Conservation (phyloP, 2,113 vertebrate genomes). For the Scatophagus argus region DNA sequence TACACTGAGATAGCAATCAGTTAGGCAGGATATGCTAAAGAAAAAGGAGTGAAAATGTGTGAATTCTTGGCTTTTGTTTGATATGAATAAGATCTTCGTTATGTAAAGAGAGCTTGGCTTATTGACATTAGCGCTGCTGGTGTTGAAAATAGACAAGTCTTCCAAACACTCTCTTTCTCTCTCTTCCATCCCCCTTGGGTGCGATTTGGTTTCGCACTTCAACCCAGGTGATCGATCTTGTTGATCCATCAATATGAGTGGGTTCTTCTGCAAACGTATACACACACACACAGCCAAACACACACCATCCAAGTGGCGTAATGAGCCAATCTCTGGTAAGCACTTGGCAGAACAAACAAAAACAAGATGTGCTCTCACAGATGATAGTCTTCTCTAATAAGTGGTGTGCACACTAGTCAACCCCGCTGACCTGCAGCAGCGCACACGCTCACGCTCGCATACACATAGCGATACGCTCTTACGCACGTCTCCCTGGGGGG, state of each 20-base stretch:
- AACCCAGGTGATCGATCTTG: slow-evolving; percentile 48
- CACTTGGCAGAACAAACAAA: slow-evolving; percentile 56
- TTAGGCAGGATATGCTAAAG: not conserved
- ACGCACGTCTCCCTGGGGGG: not conserved
- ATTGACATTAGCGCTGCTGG: not conserved
- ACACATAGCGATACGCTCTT: not conserved
- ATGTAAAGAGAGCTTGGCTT: slow-evolving; percentile 10
- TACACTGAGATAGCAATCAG: slow-evolving; percentile 27
- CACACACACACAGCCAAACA: not conserved
- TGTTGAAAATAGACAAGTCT: slow-evolving; percentile 6
- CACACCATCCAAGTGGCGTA: slow-evolving; percentile 25
- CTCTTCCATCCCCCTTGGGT: not conserved
- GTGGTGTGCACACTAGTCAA: slow-evolving; percentile 19
- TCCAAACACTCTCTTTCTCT: slow-evolving; percentile 2
- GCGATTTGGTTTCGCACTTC: slow-evolving; percentile 47
- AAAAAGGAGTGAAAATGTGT: not conserved
- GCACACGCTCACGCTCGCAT: not conserved
- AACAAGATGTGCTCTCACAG: slow-evolving; percentile 53
- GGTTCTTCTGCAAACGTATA: not conserved
- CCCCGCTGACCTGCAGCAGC: slow-evolving; percentile 9
- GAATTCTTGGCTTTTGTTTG: not conserved
- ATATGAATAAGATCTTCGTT: slow-evolving; percentile 2
- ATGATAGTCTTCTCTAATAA: slow-evolving; percentile 54
- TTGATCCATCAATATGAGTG: slow-evolving; percentile 56
- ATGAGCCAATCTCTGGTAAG: slow-evolving; percentile 54